Conservation (phyloP, 2,888 invertebrate species). For the Lobophora halterata region DNA sequence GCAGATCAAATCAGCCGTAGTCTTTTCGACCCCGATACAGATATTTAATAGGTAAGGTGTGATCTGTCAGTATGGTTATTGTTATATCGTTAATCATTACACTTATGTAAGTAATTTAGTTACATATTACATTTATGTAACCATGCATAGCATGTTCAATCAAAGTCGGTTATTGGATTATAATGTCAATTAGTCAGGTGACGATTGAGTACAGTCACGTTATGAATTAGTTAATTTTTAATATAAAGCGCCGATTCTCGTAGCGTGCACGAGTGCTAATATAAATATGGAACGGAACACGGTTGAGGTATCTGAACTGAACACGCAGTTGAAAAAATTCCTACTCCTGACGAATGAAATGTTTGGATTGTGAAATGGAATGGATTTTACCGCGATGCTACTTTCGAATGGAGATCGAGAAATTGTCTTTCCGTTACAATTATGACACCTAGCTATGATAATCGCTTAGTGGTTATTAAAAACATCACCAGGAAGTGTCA, state of each 20-base stretch:
- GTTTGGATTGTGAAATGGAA: conserved; percentile 34
- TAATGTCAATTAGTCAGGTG: conserved; percentile 14
- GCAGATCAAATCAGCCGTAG: no score
- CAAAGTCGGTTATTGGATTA: conserved; percentile 25
- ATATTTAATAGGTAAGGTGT: conserved; percentile 12
- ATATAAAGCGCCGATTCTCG: conserved; percentile 38
- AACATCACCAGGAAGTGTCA: conserved; percentile 11
- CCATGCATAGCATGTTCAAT: conserved; percentile 39
- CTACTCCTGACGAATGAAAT: conserved; percentile 29
- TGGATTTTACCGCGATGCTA: conserved; percentile 13
- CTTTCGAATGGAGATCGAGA: conserved; percentile 14
- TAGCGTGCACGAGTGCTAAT: conserved; percentile 63
- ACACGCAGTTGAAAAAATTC: conserved; percentile 23
- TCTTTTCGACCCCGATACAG: no score
- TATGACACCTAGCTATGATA: conserved; percentile 12
- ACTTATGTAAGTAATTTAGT: conserved; percentile 11
- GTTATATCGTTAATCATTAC: conserved; percentile 11
- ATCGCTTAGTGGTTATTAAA: conserved; percentile 14
- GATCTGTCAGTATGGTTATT: conserved; percentile 11
- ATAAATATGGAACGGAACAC: conserved; percentile 30
- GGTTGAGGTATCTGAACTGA: conserved; percentile 22
- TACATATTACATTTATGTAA: conserved; percentile 39
- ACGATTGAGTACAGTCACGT: conserved; percentile 19
- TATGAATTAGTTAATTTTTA: conserved; percentile 27
- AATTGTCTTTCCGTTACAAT: conserved; percentile 10